A percentile compares a stretch with the other conserved stretches of the same genome.
Evolutionary conservation across 2,888 invertebrate species (phyloP).

Genomic region (Campopleginae sp.): DNA sequence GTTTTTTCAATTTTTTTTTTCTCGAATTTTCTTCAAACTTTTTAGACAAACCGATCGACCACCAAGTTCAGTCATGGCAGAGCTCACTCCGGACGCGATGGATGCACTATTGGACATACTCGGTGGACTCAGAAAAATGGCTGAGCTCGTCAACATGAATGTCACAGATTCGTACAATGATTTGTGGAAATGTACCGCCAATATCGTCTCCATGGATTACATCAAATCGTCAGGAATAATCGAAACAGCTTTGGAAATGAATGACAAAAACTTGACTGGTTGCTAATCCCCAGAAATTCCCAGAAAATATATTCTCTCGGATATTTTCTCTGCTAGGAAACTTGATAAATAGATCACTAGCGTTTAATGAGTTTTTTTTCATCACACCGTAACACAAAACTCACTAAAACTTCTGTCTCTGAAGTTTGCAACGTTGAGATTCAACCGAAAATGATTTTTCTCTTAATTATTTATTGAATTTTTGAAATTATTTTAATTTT

Average conservation of each 20-base stretch:
- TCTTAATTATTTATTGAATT: too few species aligned
- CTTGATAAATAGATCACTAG: background rate
- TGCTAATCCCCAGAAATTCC: slow-evolving; percentile 61
- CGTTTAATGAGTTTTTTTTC: background rate
- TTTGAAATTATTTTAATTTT: too few species aligned
- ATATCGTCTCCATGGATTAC: slow-evolving; percentile 91
- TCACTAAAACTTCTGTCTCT: background rate
- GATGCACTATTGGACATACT: slow-evolving; percentile 87
- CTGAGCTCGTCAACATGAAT: slow-evolving; percentile 89
- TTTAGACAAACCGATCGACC: slow-evolving; percentile 27
- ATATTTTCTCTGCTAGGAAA: background rate
- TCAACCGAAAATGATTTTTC: too few species aligned
- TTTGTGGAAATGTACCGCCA: slow-evolving; percentile 88
- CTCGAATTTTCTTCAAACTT: background rate
- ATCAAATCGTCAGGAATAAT: slow-evolving; percentile 90
- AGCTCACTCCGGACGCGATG: slow-evolving; percentile 88
- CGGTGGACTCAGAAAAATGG: slow-evolving; percentile 88
- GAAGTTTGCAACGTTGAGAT: too few species aligned
- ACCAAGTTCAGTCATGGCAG: slow-evolving; percentile 89
- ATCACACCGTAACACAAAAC: background rate
- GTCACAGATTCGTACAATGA: slow-evolving; percentile 89
- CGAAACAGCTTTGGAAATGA: slow-evolving; percentile 83
- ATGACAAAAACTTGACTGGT: slow-evolving; percentile 73
- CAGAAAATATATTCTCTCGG: background rate
- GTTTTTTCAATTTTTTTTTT: background rate